Evolutionary conservation across 2,888 invertebrate species (phyloP).

Genomic region (Orthosia cruda): DNA sequence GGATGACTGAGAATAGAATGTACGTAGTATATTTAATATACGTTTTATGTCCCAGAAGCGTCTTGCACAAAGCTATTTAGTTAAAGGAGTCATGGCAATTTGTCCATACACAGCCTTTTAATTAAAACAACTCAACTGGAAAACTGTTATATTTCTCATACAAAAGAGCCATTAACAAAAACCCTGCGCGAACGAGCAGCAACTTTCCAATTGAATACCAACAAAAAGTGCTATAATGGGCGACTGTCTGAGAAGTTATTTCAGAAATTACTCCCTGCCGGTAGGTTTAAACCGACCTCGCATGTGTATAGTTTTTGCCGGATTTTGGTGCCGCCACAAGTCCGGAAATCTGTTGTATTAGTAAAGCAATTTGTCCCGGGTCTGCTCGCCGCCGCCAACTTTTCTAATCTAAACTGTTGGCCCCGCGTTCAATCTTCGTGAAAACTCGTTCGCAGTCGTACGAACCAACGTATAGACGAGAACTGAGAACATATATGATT

Average conservation of each 20-base stretch:
- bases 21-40: not conserved
- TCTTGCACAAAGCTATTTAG: not conserved
- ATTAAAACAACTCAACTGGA: conserved; percentile 34
- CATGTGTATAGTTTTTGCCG: conserved; percentile 80
- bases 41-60: not conserved
- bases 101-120: not conserved
- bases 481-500: conserved; percentile 35
- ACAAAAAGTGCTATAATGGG: conserved; percentile 60
- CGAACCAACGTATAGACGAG: conserved; percentile 50
- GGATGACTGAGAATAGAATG: not conserved
- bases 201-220: conserved; percentile 63
- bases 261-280: conserved; percentile 58
- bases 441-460: conserved; percentile 74
- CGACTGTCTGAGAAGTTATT: conserved; percentile 62
- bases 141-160: conserved; percentile 20
- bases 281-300: conserved; percentile 55
- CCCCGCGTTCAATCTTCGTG: conserved; percentile 83
- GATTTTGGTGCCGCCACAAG: conserved; percentile 75
- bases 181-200: conserved; percentile 12
- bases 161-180: conserved; percentile 38
- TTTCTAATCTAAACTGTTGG: conserved; percentile 91
- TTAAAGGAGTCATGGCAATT: not conserved
- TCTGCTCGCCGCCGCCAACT: conserved; percentile 83
- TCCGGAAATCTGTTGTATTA: conserved; percentile 89
- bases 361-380: conserved; percentile 89